These are phyloP conservation scores for Dione juno DNA, from an alignment of 2,888 invertebrate species.

Conservation along the genomic window DNA sequence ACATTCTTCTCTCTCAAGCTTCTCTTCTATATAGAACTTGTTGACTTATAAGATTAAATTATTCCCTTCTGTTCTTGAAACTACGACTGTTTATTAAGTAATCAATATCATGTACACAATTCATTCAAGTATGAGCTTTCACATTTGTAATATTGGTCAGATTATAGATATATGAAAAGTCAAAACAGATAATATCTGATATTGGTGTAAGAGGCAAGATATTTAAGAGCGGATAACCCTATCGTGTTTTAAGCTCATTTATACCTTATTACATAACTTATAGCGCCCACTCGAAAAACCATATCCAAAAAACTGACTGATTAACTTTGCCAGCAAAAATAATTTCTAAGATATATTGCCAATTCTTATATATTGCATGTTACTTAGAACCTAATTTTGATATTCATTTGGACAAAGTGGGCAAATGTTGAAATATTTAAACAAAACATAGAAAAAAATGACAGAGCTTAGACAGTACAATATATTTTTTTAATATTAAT, in stretches of 20 bases:
- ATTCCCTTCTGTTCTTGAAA: too few relatives aligned
- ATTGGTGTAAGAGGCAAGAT: background rate
- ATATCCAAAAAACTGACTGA: too few relatives aligned
- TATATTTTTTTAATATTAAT: too few relatives aligned
- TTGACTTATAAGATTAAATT: too few relatives aligned
- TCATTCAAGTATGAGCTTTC: background rate
- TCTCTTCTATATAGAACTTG: too few relatives aligned
- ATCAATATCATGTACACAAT: too few relatives aligned
- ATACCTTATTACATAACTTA: background rate
- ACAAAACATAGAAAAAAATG: too few relatives aligned
- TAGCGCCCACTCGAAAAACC: background rate
- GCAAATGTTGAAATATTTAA: too few relatives aligned
- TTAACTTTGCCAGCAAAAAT: too few relatives aligned
- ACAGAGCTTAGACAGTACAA: too few relatives aligned
- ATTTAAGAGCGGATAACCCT: background rate
- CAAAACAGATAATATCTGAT: background rate
- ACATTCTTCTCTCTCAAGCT: too few relatives aligned
- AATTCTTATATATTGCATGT: background rate
- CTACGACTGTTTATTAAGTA: background rate
- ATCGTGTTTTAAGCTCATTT: background rate
- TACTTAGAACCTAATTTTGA: background rate
- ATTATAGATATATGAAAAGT: background rate
- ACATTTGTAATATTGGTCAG: background rate
- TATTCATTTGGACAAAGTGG: background rate
- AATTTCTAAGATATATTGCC: too few relatives aligned